Evolutionary conservation across 2,888 invertebrate species (phyloP), one percentile per base, ranked within the genome.

Genomic region (Ditula angustiorana): DNA sequence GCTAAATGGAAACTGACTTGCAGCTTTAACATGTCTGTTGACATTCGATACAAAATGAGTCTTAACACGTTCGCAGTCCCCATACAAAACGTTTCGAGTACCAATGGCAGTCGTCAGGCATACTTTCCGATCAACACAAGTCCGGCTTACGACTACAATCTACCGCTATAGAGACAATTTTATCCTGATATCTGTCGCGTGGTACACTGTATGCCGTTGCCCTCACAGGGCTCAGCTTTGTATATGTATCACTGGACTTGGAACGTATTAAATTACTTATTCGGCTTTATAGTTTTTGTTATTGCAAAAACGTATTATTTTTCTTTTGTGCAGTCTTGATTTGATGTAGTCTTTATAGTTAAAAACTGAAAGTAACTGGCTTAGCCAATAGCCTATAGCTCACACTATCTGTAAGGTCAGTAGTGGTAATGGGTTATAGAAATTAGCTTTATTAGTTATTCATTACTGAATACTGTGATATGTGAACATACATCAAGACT

Each of bases 21-120:
- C 63, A 30, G 47, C 8, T 35, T 23, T 19, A 52, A n/a, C 21
- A 19, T 35, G 50, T 50, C 30, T 19, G 28, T 26, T 47, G 23
- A 57, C 30, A 41, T 41, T 50, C 37, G 37, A 49, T 62, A 62
- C 62, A 62, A 62, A 62, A 57, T 47, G 62, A 62, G 49, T 56
- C 49, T 41, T 56, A n/a, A n/a, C n/a, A n/a, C n/a, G n/a, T n/a
- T n/a, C n/a, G n/a, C n/a, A n/a, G n/a, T n/a, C n/a, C n/a, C n/a
- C n/a, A n/a, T n/a, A n/a, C n/a, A n/a, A n/a, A n/a, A n/a, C n/a
- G n/a, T n/a, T n/a, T n/a, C n/a, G n/a, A n/a, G n/a, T n/a, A n/a
- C n/a, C n/a, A n/a, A n/a, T n/a, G n/a, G n/a, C n/a, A n/a, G n/a
- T n/a, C n/a, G n/a, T n/a, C n/a, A n/a, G n/a, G n/a, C n/a, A n/a